Conservation (phyloP, 2,888 invertebrate genomes). For the Rhyacophila evoluta region DNA sequence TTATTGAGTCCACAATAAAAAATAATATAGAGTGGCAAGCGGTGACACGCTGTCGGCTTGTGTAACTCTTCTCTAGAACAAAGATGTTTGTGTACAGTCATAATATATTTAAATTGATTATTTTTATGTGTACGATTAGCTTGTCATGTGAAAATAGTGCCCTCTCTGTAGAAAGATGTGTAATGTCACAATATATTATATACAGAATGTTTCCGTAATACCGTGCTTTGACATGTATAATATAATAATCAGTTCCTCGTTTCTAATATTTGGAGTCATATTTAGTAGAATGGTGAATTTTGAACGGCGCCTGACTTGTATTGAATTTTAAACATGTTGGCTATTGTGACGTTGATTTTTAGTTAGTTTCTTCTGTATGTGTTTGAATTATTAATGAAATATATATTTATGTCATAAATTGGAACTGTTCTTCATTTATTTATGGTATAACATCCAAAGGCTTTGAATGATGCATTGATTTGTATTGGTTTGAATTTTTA, state of each 20-base stretch:
- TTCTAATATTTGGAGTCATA: neutral
- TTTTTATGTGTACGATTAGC: conserved; percentile 48
- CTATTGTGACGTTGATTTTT: neutral
- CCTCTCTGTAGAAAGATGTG: conserved; percentile 40
- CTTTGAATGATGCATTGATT: too few species aligned
- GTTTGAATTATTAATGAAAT: too few species aligned
- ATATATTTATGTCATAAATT: too few species aligned
- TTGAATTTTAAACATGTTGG: neutral
- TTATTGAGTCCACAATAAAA: conserved; percentile 1
- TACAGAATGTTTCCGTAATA: conserved; percentile 10
- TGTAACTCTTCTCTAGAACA: neutral
- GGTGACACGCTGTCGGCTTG: neutral
- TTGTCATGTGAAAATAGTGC: conserved; percentile 52
- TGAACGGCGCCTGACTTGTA: neutral
- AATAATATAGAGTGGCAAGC: neutral
- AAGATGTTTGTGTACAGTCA: conserved; percentile 44
- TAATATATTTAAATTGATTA: conserved; percentile 48
- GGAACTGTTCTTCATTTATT: too few species aligned
- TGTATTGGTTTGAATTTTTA: too few species aligned
- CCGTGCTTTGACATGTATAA: neutral
- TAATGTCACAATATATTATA: conserved; percentile 17
- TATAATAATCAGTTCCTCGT: neutral
- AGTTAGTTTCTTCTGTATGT: neutral
- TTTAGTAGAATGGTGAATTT: conserved; percentile 15
- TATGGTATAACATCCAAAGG: too few species aligned